Conservation (phyloP, 2,797 vertebrate genomes). For the Momotus momota region DNA sequence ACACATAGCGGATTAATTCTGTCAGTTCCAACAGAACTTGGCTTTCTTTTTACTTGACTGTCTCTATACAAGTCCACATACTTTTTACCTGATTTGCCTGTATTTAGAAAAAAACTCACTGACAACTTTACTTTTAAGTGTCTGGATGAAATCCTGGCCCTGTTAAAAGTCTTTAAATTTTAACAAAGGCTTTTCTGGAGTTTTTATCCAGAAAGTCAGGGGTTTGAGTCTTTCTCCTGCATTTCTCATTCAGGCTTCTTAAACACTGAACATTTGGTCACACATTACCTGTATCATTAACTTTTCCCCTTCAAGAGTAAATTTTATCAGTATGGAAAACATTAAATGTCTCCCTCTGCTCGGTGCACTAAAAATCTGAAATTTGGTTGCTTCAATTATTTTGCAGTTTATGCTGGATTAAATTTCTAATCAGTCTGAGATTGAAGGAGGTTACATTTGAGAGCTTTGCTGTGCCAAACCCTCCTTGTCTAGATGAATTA, state of each 20-base stretch:
- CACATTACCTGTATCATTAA: not conserved
- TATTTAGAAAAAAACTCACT: not conserved
- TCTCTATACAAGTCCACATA: not conserved
- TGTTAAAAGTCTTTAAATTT: not conserved
- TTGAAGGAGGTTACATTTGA: conserved; percentile 26
- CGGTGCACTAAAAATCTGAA: conserved; percentile 22
- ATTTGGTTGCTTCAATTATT: conserved; percentile 1
- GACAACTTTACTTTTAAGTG: not conserved
- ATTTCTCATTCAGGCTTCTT: not conserved
- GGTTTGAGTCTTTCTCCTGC: not conserved
- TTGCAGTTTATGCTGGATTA: conserved; percentile 30
- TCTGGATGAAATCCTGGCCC: not conserved
- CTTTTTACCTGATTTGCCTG: not conserved
- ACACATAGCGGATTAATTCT: not conserved
- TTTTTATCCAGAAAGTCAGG: not conserved
- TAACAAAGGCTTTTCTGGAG: not conserved
- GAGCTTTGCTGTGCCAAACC: not conserved
- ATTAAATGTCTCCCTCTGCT: not conserved
- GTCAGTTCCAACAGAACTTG: not conserved
- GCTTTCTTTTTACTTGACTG: not conserved
- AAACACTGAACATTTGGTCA: not conserved
- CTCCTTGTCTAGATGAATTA: conserved; percentile 30
- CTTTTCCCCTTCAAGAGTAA: not conserved
- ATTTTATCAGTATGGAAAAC: conserved; percentile 4
- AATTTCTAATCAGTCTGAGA: conserved; percentile 43